Evolutionary conservation across 2,888 invertebrate genomes (phyloP).

Genomic region (Anticlea derivata): DNA sequence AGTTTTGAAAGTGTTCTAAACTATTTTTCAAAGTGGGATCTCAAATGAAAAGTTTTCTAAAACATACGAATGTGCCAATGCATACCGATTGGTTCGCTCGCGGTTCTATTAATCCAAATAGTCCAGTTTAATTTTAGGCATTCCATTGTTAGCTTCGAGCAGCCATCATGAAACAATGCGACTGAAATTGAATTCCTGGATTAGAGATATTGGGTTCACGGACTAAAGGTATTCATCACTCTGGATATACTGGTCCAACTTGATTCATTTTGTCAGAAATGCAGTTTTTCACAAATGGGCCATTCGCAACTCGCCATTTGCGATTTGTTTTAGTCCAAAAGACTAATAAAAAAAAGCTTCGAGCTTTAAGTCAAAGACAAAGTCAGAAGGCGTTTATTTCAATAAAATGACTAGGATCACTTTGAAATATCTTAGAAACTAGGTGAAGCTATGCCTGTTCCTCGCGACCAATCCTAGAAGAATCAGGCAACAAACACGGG

Average conservation of each 20-base stretch:
- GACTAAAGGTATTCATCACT: conserved; percentile 21
- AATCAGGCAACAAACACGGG: no score
- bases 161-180: conserved; percentile 33
- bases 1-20: no score
- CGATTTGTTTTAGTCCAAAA: no score
- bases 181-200: conserved; percentile 36
- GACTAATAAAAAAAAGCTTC: no score
- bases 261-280: conserved; percentile 11
- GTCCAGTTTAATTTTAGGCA: conserved; percentile 26
- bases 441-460: no score
- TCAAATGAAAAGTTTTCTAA: neutral
- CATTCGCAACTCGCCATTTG: no score
- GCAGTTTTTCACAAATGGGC: neutral
- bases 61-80: conserved; percentile 13
- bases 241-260: conserved; percentile 6
- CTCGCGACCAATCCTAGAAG: no score
- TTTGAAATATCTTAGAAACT: no score
- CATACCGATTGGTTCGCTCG: conserved; percentile 16
- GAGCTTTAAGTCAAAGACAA: no score
- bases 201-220: conserved; percentile 33
- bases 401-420: no score
- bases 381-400: no score
- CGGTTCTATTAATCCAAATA: conserved; percentile 26
- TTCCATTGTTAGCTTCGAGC: conserved; percentile 24
- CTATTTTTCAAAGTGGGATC: neutral